Percentiles rank a stretch among this genome's conserved stretches.
Conservation (phyloP, 2,113 vertebrate species). For the Daphoenositta chrysoptera region DNA sequence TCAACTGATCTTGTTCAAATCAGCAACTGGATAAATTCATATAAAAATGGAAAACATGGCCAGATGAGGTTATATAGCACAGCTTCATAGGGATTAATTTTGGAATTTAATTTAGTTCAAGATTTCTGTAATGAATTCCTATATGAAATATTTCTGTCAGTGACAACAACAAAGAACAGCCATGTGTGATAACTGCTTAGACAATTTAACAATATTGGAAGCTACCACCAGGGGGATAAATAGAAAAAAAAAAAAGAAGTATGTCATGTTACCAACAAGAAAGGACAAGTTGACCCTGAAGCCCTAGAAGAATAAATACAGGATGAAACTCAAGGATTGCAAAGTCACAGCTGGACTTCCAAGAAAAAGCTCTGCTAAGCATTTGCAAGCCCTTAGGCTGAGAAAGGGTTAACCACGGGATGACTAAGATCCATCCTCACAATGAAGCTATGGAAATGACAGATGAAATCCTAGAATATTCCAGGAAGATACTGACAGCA, state of each 20-base stretch:
- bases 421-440: background rate
- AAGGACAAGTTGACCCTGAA: background rate
- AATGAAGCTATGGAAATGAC: background rate
- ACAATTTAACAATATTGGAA: background rate
- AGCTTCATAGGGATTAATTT: background rate
- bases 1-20: background rate
- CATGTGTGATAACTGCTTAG: background rate
- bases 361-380: background rate
- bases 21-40: background rate
- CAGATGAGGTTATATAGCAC: background rate
- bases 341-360: background rate
- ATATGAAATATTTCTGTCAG: background rate
- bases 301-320: background rate
- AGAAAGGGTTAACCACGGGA: background rate
- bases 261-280: background rate
- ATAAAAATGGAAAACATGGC: background rate
- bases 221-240: background rate
- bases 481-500: background rate
- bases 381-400: background rate
- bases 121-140: background rate
- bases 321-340: background rate
- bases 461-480: background rate
- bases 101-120: background rate
- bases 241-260: accelerated
- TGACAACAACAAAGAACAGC: background rate